Evolutionary conservation across 2,888 invertebrate genomes (phyloP).

Genomic region (Himalopsyche tibetana): DNA sequence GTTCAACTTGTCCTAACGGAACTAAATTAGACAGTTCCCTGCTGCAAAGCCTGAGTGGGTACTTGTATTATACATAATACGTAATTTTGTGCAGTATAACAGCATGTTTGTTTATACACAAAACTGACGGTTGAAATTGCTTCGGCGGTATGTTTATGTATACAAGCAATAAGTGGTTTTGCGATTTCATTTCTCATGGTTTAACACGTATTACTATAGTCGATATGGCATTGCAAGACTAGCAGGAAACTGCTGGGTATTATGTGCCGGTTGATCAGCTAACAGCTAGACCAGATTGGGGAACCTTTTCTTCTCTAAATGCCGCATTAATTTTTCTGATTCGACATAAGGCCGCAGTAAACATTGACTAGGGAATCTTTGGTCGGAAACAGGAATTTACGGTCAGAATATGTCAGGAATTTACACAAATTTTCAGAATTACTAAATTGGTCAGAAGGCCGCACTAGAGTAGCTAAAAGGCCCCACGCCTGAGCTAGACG

Average conservation of each 20-base stretch:
- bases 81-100: background rate
- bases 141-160: background rate
- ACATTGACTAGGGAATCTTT: no score
- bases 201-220: background rate
- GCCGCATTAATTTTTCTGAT: no score
- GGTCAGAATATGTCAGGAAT: no score
- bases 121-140: background rate
- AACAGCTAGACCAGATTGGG: no score
- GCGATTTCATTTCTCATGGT: background rate
- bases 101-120: conserved; percentile 2
- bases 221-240: background rate
- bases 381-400: no score
- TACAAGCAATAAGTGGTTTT: background rate
- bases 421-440: no score
- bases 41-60: background rate
- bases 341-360: no score
- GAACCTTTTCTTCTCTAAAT: no score
- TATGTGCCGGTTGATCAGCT: background rate
- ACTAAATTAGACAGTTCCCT: background rate
- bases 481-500: no score
- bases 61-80: background rate
- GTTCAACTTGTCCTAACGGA: conserved; percentile 15
- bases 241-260: background rate
- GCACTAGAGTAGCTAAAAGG: no score
- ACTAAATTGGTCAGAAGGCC: no score